A percentile compares a stretch with the other conserved stretches of the same genome.
Conservation (phyloP, 2,888 invertebrate genomes). For the Eupithecia centaureata region DNA sequence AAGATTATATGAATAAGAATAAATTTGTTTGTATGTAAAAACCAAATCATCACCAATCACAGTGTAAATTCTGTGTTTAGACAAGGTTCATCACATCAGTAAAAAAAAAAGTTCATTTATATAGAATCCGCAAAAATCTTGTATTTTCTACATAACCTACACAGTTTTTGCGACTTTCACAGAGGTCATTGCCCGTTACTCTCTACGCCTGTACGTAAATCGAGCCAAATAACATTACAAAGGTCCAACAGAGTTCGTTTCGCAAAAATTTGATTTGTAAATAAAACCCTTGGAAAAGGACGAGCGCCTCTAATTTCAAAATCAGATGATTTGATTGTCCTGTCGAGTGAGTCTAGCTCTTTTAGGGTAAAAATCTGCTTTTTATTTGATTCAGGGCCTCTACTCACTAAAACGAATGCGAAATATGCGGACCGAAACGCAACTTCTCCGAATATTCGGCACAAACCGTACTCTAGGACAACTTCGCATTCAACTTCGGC, state of each 20-base stretch:
- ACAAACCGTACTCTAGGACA: no score
- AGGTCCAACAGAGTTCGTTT: constrained; percentile 51
- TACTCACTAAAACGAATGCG: no score
- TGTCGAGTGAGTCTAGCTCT: constrained; percentile 31
- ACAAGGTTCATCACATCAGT: no score
- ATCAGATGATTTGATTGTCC: constrained; percentile 64
- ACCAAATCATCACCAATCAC: no score
- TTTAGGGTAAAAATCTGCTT: constrained; percentile 16
- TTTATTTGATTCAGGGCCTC: constrained; percentile 11
- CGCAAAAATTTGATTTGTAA: constrained; percentile 65
- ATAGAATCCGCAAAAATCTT: background rate
- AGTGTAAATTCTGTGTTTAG: no score
- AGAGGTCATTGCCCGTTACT: constrained; percentile 31
- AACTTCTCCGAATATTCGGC: no score
- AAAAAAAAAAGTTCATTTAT: no score
- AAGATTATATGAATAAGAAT: background rate
- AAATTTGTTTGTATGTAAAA: no score
- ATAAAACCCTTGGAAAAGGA: constrained; percentile 55
- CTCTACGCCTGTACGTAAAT: constrained; percentile 52
- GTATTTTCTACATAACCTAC: background rate
- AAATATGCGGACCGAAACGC: no score
- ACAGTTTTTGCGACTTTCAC: background rate
- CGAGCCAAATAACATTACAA: constrained; percentile 54
- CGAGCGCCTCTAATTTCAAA: constrained; percentile 57
- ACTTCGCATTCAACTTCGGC: no score